Conservation (phyloP, 92 coral and sea anemone genomes). For the Diadumene lineata region DNA sequence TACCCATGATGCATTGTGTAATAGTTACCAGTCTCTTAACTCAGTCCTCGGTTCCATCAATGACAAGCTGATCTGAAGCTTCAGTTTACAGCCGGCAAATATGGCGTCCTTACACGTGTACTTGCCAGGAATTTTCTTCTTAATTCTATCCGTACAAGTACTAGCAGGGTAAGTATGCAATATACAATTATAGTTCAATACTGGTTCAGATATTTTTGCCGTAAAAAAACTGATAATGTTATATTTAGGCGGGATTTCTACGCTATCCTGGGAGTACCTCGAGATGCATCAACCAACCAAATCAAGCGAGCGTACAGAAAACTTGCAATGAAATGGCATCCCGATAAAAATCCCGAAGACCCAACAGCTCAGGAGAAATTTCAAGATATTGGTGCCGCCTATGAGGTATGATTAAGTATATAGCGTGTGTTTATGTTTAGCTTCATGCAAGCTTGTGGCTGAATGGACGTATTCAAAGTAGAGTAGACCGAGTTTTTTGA, state of each 20-base stretch:
- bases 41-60: constrained; percentile 24
- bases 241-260: constrained; percentile 90
- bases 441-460: constrained; percentile 3
- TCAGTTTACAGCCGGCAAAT: constrained; percentile 29
- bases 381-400: constrained; percentile 93
- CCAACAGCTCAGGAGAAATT: constrained; percentile 95
- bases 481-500: too few species aligned
- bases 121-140: constrained; percentile 55
- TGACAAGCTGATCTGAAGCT: constrained; percentile 38
- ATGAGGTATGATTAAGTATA: constrained; percentile 76
- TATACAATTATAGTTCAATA: background rate
- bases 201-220: background rate
- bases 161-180: constrained; percentile 86
- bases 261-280: constrained; percentile 95
- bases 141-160: constrained; percentile 81
- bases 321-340: constrained; percentile 99
- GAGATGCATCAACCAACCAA: constrained; percentile 94
- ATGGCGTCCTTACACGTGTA: constrained; percentile 96
- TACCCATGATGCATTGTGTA: background rate
- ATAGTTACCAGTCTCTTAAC: constrained; percentile 16
- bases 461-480: background rate
- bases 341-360: constrained; percentile 94
- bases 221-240: constrained; percentile 4
- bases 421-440: constrained; percentile 21
- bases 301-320: constrained; percentile 98